A percentile compares a stretch with the other conserved stretches of the same genome.
Conservation (phyloP, 2,797 vertebrate species). For the Forpus xanthops region DNA sequence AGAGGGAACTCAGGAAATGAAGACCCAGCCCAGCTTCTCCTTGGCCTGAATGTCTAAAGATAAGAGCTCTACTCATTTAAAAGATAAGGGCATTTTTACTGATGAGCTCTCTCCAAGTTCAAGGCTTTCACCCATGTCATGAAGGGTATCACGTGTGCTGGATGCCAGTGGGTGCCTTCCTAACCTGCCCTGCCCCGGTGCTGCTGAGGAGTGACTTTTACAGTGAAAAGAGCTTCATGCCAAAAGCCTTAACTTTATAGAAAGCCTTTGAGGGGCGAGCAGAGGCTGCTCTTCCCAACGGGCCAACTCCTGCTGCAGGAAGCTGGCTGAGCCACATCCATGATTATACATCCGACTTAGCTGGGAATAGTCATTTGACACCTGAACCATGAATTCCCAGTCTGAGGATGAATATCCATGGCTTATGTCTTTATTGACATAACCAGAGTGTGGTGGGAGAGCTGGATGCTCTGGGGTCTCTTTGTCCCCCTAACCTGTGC, state of each 20-base stretch:
- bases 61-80: background rate
- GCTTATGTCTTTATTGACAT: background rate
- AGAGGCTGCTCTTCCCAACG: background rate
- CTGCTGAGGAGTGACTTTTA: background rate
- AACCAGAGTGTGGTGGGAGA: background rate
- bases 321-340: background rate
- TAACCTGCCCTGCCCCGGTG: background rate
- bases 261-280: background rate
- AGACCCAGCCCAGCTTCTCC: background rate
- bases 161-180: background rate
- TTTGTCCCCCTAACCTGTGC: background rate
- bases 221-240: background rate
- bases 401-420: background rate
- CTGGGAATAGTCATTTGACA: background rate
- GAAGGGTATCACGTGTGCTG: background rate
- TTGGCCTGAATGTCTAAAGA: background rate
- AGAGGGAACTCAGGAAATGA: background rate
- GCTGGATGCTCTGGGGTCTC: background rate
- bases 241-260: background rate
- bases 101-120: background rate
- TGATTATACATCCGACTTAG: background rate
- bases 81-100: background rate
- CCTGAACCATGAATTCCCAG: background rate
- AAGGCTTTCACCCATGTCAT: background rate
- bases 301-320: background rate